These are phyloP conservation scores for Leptestheria dahalacensis DNA, from an alignment of 1,140 invertebrate species.

Conservation along the genomic window DNA sequence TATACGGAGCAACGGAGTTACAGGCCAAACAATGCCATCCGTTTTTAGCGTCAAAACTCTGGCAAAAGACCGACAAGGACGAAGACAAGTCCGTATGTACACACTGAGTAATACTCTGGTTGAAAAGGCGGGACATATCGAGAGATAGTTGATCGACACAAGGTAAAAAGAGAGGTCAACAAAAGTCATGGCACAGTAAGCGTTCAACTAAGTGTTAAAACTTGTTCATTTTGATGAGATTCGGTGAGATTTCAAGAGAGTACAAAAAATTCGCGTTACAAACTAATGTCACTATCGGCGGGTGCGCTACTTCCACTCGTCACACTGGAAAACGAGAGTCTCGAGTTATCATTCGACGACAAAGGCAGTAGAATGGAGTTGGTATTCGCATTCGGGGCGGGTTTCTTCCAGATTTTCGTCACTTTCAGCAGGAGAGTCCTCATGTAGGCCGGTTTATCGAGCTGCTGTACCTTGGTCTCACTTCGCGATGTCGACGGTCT, in stretches of 20 bases:
- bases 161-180: too few relatives aligned
- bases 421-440: conserved; percentile 27
- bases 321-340: conserved; percentile 37
- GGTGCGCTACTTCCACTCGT: conserved; percentile 20
- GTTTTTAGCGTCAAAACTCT: too few relatives aligned
- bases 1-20: background rate
- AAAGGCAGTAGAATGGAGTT: conserved; percentile 33
- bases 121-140: too few relatives aligned
- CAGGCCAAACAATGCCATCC: background rate
- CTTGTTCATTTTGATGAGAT: too few relatives aligned
- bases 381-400: conserved; percentile 22
- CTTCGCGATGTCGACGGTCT: conserved; percentile 8
- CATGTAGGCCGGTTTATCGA: background rate
- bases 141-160: too few relatives aligned
- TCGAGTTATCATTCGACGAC: conserved; percentile 32
- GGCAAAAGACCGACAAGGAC: too few relatives aligned
- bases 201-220: too few relatives aligned
- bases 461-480: conserved; percentile 27
- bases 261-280: conserved; percentile 5
- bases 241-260: too few relatives aligned
- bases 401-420: conserved; percentile 15
- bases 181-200: too few relatives aligned
- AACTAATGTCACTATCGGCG: conserved; percentile 16
- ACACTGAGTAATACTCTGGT: too few relatives aligned
- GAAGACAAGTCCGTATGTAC: too few relatives aligned